phyloP scores from a whole-genome alignment of 1,140 invertebrate species.

The Brachionus manjavacas region DNA sequence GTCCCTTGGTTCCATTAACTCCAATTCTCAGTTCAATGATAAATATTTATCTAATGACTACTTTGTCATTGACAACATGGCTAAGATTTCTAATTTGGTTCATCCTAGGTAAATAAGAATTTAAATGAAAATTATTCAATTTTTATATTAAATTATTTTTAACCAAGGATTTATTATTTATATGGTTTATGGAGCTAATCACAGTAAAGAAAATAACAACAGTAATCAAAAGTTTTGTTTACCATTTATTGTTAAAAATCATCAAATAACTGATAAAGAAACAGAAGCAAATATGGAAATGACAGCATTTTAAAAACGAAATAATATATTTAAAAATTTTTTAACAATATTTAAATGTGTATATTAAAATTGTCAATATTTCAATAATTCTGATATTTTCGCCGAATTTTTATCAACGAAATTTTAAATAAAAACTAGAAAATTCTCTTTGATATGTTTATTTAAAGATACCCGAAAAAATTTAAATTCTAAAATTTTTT shows the following conservation, averaged over 20 bases:
- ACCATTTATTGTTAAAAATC: not conserved
- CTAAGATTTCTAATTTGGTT: conserved; percentile 79
- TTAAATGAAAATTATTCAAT: not conserved
- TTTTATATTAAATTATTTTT: not conserved
- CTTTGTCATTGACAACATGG: conserved; percentile 76
- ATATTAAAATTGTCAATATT: too few relatives aligned
- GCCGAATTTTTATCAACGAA: not conserved
- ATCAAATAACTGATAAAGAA: not conserved
- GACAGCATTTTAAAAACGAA: not conserved
- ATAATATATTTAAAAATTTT: not conserved
- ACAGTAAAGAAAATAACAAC: not conserved
- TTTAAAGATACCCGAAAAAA: too few relatives aligned
- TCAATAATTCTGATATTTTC: not conserved
- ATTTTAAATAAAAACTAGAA: not conserved
- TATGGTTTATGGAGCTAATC: not conserved
- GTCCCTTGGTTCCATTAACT: conserved; percentile 76
- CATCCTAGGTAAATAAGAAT: conserved; percentile 47
- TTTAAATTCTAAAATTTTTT: too few relatives aligned
- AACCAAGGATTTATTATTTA: not conserved
- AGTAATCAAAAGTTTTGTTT: not conserved
- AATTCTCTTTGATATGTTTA: too few relatives aligned
- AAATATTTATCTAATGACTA: conserved; percentile 81
- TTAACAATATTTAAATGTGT: not conserved
- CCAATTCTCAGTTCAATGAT: conserved; percentile 76
- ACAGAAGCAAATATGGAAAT: not conserved